Conservation (phyloP, 1,140 invertebrate species). For the Yoshiicerus persimilis region DNA sequence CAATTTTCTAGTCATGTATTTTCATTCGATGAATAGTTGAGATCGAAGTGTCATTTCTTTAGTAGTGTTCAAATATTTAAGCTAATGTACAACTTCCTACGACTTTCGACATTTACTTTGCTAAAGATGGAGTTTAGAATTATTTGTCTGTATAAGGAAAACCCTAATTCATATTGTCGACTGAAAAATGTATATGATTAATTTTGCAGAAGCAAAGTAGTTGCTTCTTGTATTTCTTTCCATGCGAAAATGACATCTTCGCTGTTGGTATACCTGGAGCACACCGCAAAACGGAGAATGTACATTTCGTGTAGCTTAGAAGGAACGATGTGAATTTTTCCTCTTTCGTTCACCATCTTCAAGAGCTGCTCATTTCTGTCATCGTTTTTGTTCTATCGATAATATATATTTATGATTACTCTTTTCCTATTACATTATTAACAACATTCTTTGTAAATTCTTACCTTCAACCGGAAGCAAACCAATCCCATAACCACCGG, state of each 20-base stretch:
- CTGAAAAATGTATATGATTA: background rate
- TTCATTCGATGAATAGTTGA: too few species aligned
- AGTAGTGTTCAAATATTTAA: too few species aligned
- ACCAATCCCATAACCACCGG: slow-evolving; percentile 89
- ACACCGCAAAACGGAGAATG: slow-evolving; percentile 88
- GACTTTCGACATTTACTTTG: too few species aligned
- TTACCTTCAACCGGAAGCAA: slow-evolving; percentile 87
- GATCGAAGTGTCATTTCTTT: too few species aligned
- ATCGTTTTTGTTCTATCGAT: slow-evolving; percentile 72
- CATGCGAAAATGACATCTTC: slow-evolving; percentile 83
- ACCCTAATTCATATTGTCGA: too few species aligned
- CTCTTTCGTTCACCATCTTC: slow-evolving; percentile 84
- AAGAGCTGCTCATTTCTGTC: slow-evolving; percentile 73
- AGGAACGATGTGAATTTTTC: slow-evolving; percentile 92
- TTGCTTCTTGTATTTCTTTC: slow-evolving; percentile 63
- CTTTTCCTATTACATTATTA: background rate
- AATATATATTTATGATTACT: slow-evolving; percentile 38
- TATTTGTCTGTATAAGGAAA: too few species aligned
- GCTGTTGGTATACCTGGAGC: slow-evolving; percentile 78
- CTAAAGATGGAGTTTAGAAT: too few species aligned
- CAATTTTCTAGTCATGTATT: background rate
- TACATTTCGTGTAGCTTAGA: slow-evolving; percentile 80
- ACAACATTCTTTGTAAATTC: background rate
- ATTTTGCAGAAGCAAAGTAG: background rate
- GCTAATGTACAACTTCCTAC: too few species aligned